These are phyloP conservation scores for Listrodromus nycthemerus DNA, from an alignment of 2,888 invertebrate genomes.

Conservation along the genomic window DNA sequence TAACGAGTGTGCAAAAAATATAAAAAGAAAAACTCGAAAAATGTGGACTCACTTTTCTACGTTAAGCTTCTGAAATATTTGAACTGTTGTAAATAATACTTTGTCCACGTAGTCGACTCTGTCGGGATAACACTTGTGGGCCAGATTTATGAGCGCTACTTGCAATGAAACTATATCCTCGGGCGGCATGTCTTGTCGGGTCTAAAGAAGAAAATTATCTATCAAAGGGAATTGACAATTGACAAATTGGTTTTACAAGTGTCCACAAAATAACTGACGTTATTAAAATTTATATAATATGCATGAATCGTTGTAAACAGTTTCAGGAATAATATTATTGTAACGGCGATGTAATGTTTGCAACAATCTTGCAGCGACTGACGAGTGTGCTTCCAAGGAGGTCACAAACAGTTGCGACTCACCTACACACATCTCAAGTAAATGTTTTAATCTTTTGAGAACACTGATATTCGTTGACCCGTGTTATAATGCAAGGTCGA, in stretches of 20 bases:
- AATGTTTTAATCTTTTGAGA: conserved; percentile 58
- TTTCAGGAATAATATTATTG: neutral
- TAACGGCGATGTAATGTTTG: neutral
- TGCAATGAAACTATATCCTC: conserved; percentile 98
- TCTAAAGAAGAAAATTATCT: conserved; percentile 85
- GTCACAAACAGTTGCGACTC: neutral
- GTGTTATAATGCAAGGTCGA: conserved; percentile 38
- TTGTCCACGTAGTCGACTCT: conserved; percentile 97
- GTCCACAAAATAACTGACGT: neutral
- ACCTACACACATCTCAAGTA: conserved; percentile 39
- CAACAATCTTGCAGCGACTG: conserved; percentile 18
- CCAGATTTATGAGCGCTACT: conserved; percentile 96
- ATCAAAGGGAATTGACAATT: conserved; percentile 6
- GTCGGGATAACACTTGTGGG: conserved; percentile 98
- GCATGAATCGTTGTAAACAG: neutral
- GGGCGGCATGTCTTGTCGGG: conserved; percentile 96
- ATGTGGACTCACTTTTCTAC: conserved; percentile 89
- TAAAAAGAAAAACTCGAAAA: neutral
- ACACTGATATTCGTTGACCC: conserved; percentile 64
- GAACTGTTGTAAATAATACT: conserved; percentile 95
- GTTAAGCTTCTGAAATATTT: conserved; percentile 95
- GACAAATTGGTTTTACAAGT: conserved; percentile 11
- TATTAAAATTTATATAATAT: neutral
- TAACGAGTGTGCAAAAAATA: neutral
- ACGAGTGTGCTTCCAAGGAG: neutral